Base-by-base conservation (phyloP, 2,888 invertebrate genomes). In the Ennomos erosarius region DNA sequence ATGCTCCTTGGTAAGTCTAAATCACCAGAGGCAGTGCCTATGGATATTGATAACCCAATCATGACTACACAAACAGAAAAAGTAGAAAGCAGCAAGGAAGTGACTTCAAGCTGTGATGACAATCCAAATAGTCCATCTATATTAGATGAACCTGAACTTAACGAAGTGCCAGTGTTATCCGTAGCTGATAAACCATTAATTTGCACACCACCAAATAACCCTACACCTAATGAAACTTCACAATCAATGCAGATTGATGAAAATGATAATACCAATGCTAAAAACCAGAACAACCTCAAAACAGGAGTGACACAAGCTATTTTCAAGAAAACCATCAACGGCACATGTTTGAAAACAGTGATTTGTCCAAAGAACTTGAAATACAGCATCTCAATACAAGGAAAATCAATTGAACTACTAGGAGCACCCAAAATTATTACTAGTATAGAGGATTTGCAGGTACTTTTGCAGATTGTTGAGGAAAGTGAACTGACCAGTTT, bases 401-500 rank as follows among this genome's bases (percentile, higher is more conserved):
- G 85, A 10, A 90, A 88, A 69, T 71, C 84, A 62, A 85, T 92
- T 49, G 86, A 92, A 68, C 83, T 93, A 65, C 69, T 92, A 61
- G 93, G 92, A 61, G 93, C 93, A 58, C 93, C 93, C n/a, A 87
- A 88, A 71, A 82, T 78, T 71, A 87, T 93, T 66, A 82, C 86
- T 61, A 88, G 82, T 74, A 75, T 88, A 76, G 91, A 89, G 68
- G 93, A 93, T 70, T 79, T 93, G 67, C 74, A 87, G 81, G 90
- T 93, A 65, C 76, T 93, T 62, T 80, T 93, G 70, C 89, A 93
- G 78, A 93, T 93, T 73, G 92, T 93, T 54, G 85, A 93, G 74
- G 92, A 92, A 68, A 88, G 84, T 74, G 83, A 87, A 71, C 74
- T 90, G 59, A 78, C 81, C 62, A 89, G 85, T 79, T 79, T 87